Evolutionary conservation across 2,797 vertebrate species (phyloP).

Genomic region (Clangula hyemalis): DNA sequence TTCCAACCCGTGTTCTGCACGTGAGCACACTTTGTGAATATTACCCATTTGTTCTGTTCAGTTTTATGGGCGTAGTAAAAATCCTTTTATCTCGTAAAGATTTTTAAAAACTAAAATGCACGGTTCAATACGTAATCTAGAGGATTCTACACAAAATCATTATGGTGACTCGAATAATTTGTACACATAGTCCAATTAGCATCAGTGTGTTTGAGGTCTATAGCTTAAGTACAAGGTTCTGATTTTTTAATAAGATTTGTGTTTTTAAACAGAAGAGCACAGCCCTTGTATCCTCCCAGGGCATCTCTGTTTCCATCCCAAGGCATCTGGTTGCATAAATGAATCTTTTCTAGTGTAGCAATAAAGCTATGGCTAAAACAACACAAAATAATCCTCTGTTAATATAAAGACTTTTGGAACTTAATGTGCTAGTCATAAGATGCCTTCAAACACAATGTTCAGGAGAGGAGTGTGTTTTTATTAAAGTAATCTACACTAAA

Average conservation of each 20-base stretch:
- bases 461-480: not conserved
- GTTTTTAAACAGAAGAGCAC: not conserved
- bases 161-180: constrained; percentile 1
- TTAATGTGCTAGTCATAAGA: not conserved
- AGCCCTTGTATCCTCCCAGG: rapidly evolving
- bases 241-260: not conserved
- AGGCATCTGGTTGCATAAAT: not conserved
- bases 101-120: not conserved
- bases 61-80: not conserved
- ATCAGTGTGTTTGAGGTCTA: not conserved
- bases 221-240: not conserved
- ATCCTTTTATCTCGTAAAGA: constrained; percentile 11
- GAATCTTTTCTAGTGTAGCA: not conserved
- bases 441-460: not conserved
- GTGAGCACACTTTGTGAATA: not conserved
- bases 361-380: not conserved
- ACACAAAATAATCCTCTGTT: not conserved
- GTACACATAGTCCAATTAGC: not conserved
- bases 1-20: not conserved
- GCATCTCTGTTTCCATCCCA: not conserved
- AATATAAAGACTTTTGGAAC: not conserved
- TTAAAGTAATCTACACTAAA: not conserved
- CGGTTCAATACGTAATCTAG: not conserved
- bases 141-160: constrained; percentile 1
- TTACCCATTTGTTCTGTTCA: not conserved